phyloP scores from a whole-genome alignment of 1,140 invertebrate species.

The Gerris buenoi region DNA sequence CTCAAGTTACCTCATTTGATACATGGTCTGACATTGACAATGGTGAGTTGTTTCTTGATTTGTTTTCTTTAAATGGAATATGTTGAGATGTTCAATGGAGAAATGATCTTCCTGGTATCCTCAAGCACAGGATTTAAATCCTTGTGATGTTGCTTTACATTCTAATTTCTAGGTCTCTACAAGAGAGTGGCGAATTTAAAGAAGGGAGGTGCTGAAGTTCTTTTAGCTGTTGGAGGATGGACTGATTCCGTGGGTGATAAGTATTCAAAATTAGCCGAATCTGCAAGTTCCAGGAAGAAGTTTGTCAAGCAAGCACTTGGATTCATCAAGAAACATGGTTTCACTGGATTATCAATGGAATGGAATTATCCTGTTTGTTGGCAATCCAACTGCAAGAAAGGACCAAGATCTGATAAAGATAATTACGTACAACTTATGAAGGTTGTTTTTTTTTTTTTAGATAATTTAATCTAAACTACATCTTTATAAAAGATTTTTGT shows the following conservation, averaged over 20 bases:
- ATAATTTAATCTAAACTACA: too few species aligned
- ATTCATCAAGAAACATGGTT: slow-evolving; percentile 55
- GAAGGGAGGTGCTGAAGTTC: slow-evolving; percentile 31
- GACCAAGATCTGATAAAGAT: slow-evolving; percentile 53
- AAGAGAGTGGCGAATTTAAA: slow-evolving; percentile 31
- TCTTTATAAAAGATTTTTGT: too few species aligned
- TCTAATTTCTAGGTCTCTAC: slow-evolving; percentile 48
- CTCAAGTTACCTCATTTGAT: slow-evolving; percentile 62
- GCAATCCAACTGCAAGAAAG: slow-evolving; percentile 74
- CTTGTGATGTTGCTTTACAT: too few species aligned
- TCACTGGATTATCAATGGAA: slow-evolving; percentile 69
- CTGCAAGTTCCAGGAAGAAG: slow-evolving; percentile 37
- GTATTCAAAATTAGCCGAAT: slow-evolving; percentile 59
- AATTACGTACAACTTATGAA: slow-evolving; percentile 60
- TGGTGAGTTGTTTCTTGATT: slow-evolving; percentile 42
- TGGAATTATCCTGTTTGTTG: slow-evolving; percentile 87
- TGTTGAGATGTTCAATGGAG: too few species aligned
- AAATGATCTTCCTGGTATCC: too few species aligned
- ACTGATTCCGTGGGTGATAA: slow-evolving; percentile 71
- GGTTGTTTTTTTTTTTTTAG: too few species aligned
- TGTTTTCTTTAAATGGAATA: too few species aligned
- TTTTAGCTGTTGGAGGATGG: slow-evolving; percentile 79
- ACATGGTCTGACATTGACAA: slow-evolving; percentile 73
- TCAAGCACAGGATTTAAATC: too few species aligned
- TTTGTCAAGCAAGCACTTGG: slow-evolving; percentile 49